A percentile compares a stretch with the other conserved stretches of the same genome.
Conservation (phyloP, 1,140 invertebrate species). For the Magallana gigas region DNA sequence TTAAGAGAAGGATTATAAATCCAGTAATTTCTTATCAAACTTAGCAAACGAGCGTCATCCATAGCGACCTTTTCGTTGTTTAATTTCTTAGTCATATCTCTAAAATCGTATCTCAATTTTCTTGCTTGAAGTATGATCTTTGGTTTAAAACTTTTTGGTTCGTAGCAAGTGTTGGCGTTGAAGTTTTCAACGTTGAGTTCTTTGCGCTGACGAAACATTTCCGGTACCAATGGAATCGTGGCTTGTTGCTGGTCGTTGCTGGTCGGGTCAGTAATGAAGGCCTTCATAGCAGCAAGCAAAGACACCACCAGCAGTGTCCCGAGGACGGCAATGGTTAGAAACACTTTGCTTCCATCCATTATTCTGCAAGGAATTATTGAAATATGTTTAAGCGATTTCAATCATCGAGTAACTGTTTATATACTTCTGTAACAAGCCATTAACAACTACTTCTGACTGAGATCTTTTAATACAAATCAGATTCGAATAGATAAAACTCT, state of each 20-base stretch:
- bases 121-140: neutral
- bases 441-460: too few species aligned
- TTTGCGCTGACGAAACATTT: neutral
- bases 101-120: slow-evolving; percentile 17
- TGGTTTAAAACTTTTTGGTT: slow-evolving; percentile 19
- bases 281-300: neutral
- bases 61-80: slow-evolving; percentile 43
- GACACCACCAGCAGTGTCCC: neutral
- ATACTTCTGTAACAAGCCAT: too few species aligned
- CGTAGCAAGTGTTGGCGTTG: neutral
- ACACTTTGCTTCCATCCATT: neutral
- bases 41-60: slow-evolving; percentile 33
- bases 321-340: neutral
- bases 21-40: slow-evolving; percentile 47
- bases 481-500: too few species aligned
- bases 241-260: neutral
- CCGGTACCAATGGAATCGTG: neutral
- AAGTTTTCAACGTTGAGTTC: neutral
- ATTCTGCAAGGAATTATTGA: too few species aligned
- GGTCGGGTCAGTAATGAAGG: neutral
- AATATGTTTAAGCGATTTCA: too few species aligned
- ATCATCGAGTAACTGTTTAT: too few species aligned
- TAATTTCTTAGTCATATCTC: neutral
- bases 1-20: slow-evolving; percentile 36
- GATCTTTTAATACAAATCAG: too few species aligned